Evolutionary conservation across 2,113 vertebrate genomes (phyloP).

Genomic region (Trachemys scripta): DNA sequence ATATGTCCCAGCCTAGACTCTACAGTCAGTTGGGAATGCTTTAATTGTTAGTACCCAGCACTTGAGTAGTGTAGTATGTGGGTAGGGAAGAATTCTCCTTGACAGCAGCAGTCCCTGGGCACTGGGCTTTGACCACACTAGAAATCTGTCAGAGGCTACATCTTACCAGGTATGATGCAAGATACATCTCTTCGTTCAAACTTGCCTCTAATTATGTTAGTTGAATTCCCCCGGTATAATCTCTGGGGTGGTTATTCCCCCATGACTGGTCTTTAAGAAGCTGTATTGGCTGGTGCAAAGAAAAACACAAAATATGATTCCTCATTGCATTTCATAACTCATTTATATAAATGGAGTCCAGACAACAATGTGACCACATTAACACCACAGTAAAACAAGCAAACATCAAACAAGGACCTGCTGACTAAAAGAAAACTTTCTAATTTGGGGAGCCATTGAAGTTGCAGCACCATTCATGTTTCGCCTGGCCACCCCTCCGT

Average conservation of each 20-base stretch:
- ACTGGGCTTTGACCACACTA: not conserved
- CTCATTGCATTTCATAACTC: not conserved
- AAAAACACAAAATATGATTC: not conserved
- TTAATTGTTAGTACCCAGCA: not conserved
- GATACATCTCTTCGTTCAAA: not conserved
- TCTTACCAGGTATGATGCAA: not conserved
- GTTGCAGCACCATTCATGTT: not conserved
- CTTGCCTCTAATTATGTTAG: constrained; percentile 16
- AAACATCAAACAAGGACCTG: not conserved
- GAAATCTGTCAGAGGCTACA: constrained; percentile 50
- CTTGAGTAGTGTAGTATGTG: not conserved
- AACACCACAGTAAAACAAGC: not conserved
- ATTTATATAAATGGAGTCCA: not conserved
- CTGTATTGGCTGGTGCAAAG: not conserved
- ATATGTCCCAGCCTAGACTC: not conserved
- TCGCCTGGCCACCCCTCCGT: not conserved
- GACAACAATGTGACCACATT: not conserved
- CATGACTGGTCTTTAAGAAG: not conserved
- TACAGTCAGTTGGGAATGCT: not conserved
- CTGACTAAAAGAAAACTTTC: not conserved
- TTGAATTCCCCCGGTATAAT: not conserved
- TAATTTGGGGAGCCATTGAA: not conserved
- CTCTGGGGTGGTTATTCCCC: not conserved
- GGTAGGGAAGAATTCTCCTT: not conserved
- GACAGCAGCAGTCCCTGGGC: not conserved